phyloP scores from a whole-genome alignment of 2,113 vertebrate species.

The Callochromis pleurospilus region DNA sequence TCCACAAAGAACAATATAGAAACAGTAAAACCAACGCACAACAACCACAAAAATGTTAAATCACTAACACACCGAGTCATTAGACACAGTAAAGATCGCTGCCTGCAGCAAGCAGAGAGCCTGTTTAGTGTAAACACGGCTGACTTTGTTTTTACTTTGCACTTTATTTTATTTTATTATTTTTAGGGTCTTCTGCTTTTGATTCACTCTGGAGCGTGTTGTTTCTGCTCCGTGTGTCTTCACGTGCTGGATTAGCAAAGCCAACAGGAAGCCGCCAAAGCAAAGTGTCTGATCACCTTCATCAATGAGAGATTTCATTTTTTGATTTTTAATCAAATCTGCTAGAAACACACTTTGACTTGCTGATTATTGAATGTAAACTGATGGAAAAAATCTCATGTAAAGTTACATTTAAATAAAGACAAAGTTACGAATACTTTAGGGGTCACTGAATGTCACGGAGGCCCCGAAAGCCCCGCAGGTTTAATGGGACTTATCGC shows the following conservation, averaged over 20 bases:
- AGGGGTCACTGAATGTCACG: not conserved
- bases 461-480: accelerated
- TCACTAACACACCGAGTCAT: not conserved
- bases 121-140: accelerated
- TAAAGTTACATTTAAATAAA: not conserved
- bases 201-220: not conserved
- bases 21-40: not conserved
- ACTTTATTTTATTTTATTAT: not conserved
- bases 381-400: not conserved
- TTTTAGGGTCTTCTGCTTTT: accelerated
- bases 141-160: not conserved
- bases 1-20: not conserved
- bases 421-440: not conserved
- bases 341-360: not conserved
- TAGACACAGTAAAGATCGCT: accelerated
- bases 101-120: not conserved
- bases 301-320: not conserved
- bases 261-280: not conserved
- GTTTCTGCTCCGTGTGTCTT: not conserved
- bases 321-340: not conserved
- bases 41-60: not conserved
- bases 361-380: not conserved
- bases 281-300: not conserved
- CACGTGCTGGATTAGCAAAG: not conserved
- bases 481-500: not conserved